Percentiles rank a stretch among this genome's conserved stretches.
Evolutionary conservation across 2,113 vertebrate species (phyloP).

Genomic region (Dunckerocampus dactyliophorus): DNA sequence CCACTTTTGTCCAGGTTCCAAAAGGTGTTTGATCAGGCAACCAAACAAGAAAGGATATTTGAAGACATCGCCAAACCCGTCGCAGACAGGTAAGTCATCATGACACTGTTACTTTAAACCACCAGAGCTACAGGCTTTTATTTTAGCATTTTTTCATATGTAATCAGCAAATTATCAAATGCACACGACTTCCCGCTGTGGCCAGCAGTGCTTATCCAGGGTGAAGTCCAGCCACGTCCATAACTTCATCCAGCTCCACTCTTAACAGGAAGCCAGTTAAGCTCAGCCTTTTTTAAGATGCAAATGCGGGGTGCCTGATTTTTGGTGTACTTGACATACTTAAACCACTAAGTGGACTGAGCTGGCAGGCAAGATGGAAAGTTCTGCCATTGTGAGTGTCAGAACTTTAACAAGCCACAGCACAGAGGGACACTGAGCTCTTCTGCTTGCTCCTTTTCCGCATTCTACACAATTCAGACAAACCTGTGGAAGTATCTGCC

Average conservation of each 20-base stretch:
- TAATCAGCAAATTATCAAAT: neutral
- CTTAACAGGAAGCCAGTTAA: slow-evolving; percentile 49
- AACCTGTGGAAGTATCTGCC: neutral
- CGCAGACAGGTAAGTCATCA: slow-evolving; percentile 82
- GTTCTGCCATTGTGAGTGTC: slow-evolving; percentile 42
- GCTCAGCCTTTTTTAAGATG: slow-evolving; percentile 49
- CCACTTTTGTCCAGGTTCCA: slow-evolving; percentile 77
- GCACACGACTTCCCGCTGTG: slow-evolving; percentile 6
- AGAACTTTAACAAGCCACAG: slow-evolving; percentile 50
- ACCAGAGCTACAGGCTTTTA: neutral
- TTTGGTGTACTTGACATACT: slow-evolving; percentile 46
- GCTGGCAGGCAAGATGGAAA: slow-evolving; percentile 51
- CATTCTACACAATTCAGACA: neutral
- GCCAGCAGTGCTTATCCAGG: slow-evolving; percentile 8
- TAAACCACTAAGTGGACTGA: slow-evolving; percentile 61
- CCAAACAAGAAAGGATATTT: slow-evolving; percentile 89
- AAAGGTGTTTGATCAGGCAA: slow-evolving; percentile 87
- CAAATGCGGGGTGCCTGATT: slow-evolving; percentile 59
- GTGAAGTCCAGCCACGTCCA: slow-evolving; percentile 43
- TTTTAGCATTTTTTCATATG: neutral
- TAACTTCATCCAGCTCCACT: slow-evolving; percentile 28
- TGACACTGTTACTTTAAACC: neutral
- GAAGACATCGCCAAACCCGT: slow-evolving; percentile 89
- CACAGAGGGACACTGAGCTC: slow-evolving; percentile 20
- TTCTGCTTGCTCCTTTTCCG: slow-evolving; percentile 15